Conservation (phyloP, 2,888 invertebrate species). For the Lithophane leautieri region DNA sequence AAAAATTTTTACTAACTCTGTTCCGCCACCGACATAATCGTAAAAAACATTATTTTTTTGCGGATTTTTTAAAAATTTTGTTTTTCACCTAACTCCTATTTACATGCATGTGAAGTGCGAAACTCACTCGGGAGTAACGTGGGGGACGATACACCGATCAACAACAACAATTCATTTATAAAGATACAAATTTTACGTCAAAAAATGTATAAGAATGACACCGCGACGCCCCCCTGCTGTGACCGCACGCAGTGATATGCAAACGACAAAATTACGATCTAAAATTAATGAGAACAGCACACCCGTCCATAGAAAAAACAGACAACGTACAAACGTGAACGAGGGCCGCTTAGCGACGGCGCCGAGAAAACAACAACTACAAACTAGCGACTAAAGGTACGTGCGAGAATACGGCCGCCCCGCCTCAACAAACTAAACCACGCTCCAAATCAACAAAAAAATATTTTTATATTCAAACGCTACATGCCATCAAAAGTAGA, state of each 20-base stretch:
- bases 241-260: conserved; percentile 85
- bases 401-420: conserved; percentile 76
- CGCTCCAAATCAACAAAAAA: conserved; percentile 81
- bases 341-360: conserved; percentile 73
- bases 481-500: conserved; percentile 69
- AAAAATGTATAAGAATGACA: conserved; percentile 77
- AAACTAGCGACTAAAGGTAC: conserved; percentile 79
- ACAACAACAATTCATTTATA: conserved; percentile 83
- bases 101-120: conserved; percentile 86
- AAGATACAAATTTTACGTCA: conserved; percentile 83
- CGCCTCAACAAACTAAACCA: conserved; percentile 77
- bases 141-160: conserved; percentile 77
- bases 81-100: conserved; percentile 81
- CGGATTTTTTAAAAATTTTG: conserved; percentile 78
- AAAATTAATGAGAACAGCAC: conserved; percentile 74
- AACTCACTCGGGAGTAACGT: conserved; percentile 83
- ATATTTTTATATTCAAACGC: conserved; percentile 75
- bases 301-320: conserved; percentile 72
- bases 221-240: conserved; percentile 74
- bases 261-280: conserved; percentile 84
- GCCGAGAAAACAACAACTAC: conserved; percentile 80
- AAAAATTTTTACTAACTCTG: conserved; percentile 78
- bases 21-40: conserved; percentile 81
- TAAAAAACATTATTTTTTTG: conserved; percentile 83
- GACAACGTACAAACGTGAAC: conserved; percentile 74